These are phyloP conservation scores for Diachasmimorpha longicaudata DNA, from an alignment of 1,140 invertebrate species.

Conservation along the genomic window DNA sequence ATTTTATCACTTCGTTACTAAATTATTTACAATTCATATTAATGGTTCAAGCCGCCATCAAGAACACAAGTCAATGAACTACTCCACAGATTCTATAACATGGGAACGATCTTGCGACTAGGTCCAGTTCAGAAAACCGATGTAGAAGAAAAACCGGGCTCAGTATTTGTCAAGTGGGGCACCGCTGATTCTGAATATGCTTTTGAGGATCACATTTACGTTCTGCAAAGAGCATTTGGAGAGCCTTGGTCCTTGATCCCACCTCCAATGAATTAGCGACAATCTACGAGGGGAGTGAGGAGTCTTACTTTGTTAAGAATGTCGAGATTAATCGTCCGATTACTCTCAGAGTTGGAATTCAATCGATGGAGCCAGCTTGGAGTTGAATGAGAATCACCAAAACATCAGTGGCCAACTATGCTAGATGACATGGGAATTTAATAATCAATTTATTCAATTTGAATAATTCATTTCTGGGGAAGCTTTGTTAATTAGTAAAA, in stretches of 20 bases:
- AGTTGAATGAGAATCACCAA: constrained; percentile 32
- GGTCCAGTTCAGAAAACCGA: constrained; percentile 37
- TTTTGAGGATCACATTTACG: constrained; percentile 36
- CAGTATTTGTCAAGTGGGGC: constrained; percentile 39
- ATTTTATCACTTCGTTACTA: too few relatives aligned
- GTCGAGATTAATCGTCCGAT: constrained; percentile 31
- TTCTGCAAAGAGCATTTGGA: constrained; percentile 37
- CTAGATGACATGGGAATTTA: constrained; percentile 16
- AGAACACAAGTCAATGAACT: constrained; percentile 22
- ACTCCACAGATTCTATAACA: constrained; percentile 25
- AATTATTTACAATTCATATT: too few relatives aligned
- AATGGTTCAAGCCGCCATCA: constrained; percentile 32
- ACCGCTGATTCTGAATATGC: constrained; percentile 38
- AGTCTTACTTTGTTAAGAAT: constrained; percentile 38
- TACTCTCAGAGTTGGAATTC: constrained; percentile 37
- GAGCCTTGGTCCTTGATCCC: constrained; percentile 31
- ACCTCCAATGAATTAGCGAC: constrained; percentile 32
- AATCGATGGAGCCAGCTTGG: constrained; percentile 31
- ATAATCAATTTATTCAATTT: too few relatives aligned
- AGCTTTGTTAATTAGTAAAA: too few relatives aligned
- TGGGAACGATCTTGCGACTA: constrained; percentile 30
- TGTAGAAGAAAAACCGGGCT: constrained; percentile 39
- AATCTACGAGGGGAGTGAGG: constrained; percentile 36
- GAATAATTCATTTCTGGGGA: too few relatives aligned
- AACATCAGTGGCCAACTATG: constrained; percentile 33